Evolutionary conservation across 2,113 vertebrate genomes (phyloP), one percentile per base, ranked within the genome.

Genomic region (Misgurnus mizolepis): DNA sequence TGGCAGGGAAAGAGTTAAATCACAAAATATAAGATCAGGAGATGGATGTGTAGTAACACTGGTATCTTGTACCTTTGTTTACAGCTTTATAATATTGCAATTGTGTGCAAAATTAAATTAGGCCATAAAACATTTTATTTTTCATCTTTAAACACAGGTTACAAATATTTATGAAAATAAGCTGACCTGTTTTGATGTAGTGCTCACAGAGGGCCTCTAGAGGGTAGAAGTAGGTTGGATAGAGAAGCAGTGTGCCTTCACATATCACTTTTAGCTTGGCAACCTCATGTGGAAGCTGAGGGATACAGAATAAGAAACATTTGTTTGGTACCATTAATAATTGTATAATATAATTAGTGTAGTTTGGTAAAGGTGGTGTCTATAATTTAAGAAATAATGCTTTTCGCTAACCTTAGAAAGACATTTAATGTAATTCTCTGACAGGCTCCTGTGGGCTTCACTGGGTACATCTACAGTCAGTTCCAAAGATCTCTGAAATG

Each of bases 171-270:
- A 1, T 8, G 41, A 55, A n/a, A 18, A 34, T n/a, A 76, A 18
- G 55, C 72, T 83, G 91, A 98, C 98, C 95, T 90, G 93, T 92
- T 68, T 92, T 88, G 79, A 98, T 78, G 78, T 95, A 96, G 80
- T 94, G 92, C 70, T 93, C 87, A 80, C 93, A 93, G 84, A 98
- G 94, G 40, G 94, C 90, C 91, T 98, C 95, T 77, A 98, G 87
- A 62, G 97, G 95, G 85, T 93, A 98, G 45, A 83, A 89, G 39
- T 88, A 14, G 8, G 88, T 81, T 55, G 97, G 95, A 79, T 98
- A 99, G 56, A 92, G 85, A 67, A 83, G 84, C 76, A 95, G 87
- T 94, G 96, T 96, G 76, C 91, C 88, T 60, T 94, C 89, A 89
- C 98, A 99, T 2, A 94, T 92, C 39, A 92, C 91, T 86, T 94